These are phyloP conservation scores for Psittacula echo DNA, from an alignment of 2,797 vertebrate species.

Conservation along the genomic window DNA sequence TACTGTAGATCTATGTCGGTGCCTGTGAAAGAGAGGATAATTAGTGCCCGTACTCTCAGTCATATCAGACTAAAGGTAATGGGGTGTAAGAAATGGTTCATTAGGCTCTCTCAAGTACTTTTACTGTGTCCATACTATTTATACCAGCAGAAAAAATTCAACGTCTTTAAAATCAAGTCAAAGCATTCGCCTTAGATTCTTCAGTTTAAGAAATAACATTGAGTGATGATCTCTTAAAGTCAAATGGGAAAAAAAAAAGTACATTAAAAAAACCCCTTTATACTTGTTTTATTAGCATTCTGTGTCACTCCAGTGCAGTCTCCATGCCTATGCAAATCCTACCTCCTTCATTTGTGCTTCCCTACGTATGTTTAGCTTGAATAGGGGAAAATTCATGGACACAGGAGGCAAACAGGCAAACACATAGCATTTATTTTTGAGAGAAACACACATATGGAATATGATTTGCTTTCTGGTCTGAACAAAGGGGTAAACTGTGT, in stretches of 20 bases:
- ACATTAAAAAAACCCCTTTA: constrained; percentile 27
- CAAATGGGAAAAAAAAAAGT: constrained; percentile 63
- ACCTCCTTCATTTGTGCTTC: constrained; percentile 23
- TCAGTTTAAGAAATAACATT: constrained; percentile 74
- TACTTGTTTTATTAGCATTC: constrained; percentile 56
- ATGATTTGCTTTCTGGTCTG: neutral
- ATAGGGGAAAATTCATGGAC: neutral
- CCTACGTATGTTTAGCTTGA: neutral
- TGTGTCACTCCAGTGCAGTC: neutral
- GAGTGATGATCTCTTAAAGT: constrained; percentile 74
- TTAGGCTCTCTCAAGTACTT: constrained; percentile 85
- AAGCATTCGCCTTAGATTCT: constrained; percentile 75
- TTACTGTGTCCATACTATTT: constrained; percentile 85
- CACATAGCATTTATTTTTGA: constrained; percentile 6
- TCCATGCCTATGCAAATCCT: constrained; percentile 37
- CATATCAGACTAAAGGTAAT: constrained; percentile 86
- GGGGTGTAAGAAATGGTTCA: constrained; percentile 86
- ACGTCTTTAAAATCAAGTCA: constrained; percentile 80
- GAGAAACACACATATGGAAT: neutral
- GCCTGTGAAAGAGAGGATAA: constrained; percentile 81
- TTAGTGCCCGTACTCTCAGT: constrained; percentile 82
- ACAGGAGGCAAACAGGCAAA: constrained; percentile 21
- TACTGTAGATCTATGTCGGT: constrained; percentile 78
- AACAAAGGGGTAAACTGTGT: neutral
- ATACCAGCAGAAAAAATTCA: constrained; percentile 80